Base-by-base conservation (phyloP, 1,140 invertebrate genomes). In the Nasonia giraulti region DNA sequence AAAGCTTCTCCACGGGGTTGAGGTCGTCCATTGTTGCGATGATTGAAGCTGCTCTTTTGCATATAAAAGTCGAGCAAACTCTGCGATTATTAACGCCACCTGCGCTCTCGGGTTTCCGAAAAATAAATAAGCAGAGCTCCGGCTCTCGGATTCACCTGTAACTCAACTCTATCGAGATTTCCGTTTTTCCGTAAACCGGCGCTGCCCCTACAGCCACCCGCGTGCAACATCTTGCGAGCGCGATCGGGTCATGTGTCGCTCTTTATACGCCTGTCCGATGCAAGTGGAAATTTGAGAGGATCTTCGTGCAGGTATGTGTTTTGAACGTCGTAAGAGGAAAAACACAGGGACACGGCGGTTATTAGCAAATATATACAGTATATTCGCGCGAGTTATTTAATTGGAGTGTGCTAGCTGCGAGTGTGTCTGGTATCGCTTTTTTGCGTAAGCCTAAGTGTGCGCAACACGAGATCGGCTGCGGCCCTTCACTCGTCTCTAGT, bases 201-300 rank as follows among this genome's bases (percentile, higher is more conserved):
- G 33, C 37, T 27, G 1, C 27, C 27, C 27, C 27, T 27, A 14
- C 55, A 69, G 37, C 23, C 37, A 27, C 8, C 69, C 69, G 17
- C 1, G 62, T 80, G n/a, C 27, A 74, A 47, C 73, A 83, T 76
- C 74, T 83, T 76, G 74, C 82, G 69, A 68, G 73, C 50, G 40
- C 50, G 40, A 73, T 81, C 69, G 17, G 66, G 23, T 55, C 12
- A 81, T 83, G 31, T 62, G 55, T 47, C 47, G 55, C 55, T 62
- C 55, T 62, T 62, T n/a, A 7, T 33, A 2, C 68, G 0, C 33
- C 17, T 27, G 33, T 37, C 4, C 50, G 75, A 27, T 44, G 55
- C 44, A 31, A 12, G n/a, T 14, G 11, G 73, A 76, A 83, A 76
- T 76, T 37, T 27, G 50, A 83, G 50, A 33, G 1, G 12, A 11